Evolutionary conservation across 2,888 invertebrate genomes (phyloP).

Genomic region (Carpatolechia fugitivella): DNA sequence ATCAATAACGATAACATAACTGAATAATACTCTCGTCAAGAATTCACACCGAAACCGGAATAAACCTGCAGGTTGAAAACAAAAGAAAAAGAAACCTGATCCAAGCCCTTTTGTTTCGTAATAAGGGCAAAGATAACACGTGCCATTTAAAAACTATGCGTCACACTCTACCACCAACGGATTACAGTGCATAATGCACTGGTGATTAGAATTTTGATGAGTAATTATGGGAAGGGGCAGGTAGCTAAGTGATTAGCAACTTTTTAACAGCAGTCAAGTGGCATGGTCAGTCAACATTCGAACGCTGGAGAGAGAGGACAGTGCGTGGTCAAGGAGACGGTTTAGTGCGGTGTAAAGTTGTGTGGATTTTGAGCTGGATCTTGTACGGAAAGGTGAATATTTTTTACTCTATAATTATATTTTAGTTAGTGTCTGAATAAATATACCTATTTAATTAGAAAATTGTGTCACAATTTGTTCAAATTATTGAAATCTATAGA

Average conservation of each 20-base stretch:
- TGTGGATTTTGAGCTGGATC: slow-evolving; percentile 16
- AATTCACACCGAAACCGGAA: background rate
- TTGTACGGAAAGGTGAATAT: background rate
- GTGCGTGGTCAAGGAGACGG: background rate
- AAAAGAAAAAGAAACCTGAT: background rate
- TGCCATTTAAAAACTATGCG: background rate
- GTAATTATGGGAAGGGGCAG: slow-evolving; percentile 1
- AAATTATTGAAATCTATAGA: too few relatives aligned
- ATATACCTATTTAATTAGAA: too few relatives aligned
- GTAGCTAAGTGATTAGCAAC: slow-evolving; percentile 12
- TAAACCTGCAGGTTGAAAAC: background rate
- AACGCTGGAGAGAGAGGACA: slow-evolving; percentile 13
- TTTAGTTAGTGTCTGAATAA: background rate
- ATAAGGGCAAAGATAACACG: background rate
- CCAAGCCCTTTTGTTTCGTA: slow-evolving; percentile 14
- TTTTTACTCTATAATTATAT: background rate
- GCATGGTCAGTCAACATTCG: slow-evolving; percentile 32
- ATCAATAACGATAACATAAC: too few relatives aligned
- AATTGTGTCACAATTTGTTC: too few relatives aligned
- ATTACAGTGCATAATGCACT: background rate
- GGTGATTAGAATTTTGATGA: background rate
- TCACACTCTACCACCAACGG: background rate
- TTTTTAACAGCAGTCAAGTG: slow-evolving; percentile 9
- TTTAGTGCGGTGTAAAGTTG: slow-evolving; percentile 13
- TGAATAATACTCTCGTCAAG: background rate